Base-by-base conservation (phyloP, 2,797 vertebrate species). In the Chiloscyllium punctatum region DNA sequence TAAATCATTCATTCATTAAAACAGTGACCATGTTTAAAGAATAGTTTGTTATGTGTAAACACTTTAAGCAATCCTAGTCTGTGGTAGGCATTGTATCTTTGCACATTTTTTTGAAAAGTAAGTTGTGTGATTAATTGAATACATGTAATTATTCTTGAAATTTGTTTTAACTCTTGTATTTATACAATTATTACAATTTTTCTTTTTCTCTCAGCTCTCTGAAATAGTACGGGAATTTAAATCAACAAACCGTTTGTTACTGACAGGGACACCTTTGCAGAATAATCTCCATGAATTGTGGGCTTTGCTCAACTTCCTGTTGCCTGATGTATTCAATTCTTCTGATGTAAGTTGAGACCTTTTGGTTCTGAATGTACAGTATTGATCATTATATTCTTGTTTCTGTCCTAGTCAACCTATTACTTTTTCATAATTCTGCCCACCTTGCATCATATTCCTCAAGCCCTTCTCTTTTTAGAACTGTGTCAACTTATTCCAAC, bases 221-320 rank as follows among this genome's bases (percentile, higher is more conserved):
- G 98, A 98, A 97, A 98, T 98, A 86, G 98, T 98, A 11, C 98
- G 98, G 25, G 98, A 98, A 96, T 98, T 98, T 97, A 98, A 98
- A 97, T 98, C 98, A 2, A 98, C 98, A 95, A 98, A 98, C 96
- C 97, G 98, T 90, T 97, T 98, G 96, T 97, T 98, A 96, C 97
- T 98, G 96, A 98, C 98, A 13, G 98, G 98, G 96, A 98, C 98
- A 23, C 98, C 98, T 86, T 97, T 98, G 87, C 98, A 98, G 97
- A 98, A 98, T 96, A 98, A 98, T 96, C 97, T 98, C 15, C 98
- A 98, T 0, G 98, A 98, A 96, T 97, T 98, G 94, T 98, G 98
- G 98, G 98, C 98, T 23, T 97, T 98, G 95, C 98, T 98, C 95
- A 98, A 98, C 97, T 98, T 98, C 96, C 98, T 98, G 95, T 96